These are phyloP conservation scores for Pachyseris speciosa DNA, from an alignment of 64 coral and sea anemone genomes.

Conservation along the genomic window DNA sequence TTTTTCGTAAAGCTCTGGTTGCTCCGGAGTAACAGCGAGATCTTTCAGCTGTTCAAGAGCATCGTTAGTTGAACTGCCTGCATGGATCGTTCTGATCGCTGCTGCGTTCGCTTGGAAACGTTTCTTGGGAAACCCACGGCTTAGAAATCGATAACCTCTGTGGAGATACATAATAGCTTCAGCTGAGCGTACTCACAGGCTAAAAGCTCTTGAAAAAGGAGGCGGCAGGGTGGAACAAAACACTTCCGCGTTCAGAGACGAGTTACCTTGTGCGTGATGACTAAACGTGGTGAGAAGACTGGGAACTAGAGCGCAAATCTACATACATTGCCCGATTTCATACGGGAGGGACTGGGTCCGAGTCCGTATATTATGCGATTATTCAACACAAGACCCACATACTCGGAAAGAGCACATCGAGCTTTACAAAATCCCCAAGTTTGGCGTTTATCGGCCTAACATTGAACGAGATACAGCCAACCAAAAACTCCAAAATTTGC, in stretches of 20 bases:
- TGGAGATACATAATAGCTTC: constrained; percentile 24
- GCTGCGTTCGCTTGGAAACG: background rate
- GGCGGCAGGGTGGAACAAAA: no score
- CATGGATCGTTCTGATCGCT: constrained; percentile 2
- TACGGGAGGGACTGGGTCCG: no score
- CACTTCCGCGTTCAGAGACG: background rate
- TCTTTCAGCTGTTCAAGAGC: constrained; percentile 72
- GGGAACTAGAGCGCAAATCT: background rate
- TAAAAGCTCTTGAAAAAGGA: no score
- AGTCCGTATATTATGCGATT: no score
- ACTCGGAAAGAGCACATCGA: no score
- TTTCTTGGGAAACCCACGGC: constrained; percentile 10
- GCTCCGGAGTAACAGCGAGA: constrained; percentile 74
- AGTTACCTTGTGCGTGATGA: background rate
- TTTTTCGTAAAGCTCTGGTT: constrained; percentile 70
- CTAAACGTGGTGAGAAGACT: background rate
- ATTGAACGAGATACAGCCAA: no score
- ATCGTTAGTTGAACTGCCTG: background rate
- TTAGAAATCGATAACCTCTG: constrained; percentile 35
- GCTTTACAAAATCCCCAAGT: no score
- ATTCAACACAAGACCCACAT: no score
- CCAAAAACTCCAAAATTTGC: no score
- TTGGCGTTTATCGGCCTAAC: no score
- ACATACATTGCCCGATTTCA: no score
- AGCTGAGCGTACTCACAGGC: no score